Conservation (phyloP, 2,113 vertebrate genomes). For the Dasyurus viverrinus region DNA sequence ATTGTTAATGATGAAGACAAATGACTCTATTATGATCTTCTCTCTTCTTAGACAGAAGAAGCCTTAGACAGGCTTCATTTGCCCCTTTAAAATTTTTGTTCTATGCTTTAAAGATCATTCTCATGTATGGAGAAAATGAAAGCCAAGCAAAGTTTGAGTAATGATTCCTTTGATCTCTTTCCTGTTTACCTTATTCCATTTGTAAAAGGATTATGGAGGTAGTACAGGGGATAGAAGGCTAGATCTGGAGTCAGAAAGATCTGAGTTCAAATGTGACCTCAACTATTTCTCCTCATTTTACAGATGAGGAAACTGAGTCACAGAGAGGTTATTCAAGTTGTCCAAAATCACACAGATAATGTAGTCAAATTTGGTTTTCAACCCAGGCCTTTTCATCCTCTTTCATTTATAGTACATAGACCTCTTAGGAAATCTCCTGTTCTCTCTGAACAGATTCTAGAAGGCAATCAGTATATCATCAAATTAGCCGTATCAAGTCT, state of each 20-base stretch:
- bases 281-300: not conserved
- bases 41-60: too few relatives aligned
- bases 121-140: not conserved
- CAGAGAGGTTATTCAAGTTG: not conserved
- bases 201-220: not conserved
- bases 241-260: too few relatives aligned
- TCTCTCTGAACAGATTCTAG: not conserved
- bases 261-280: not conserved
- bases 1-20: not conserved
- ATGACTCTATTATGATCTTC: not conserved
- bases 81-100: not conserved
- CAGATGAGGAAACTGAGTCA: not conserved
- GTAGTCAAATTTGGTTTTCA: not conserved
- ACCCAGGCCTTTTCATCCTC: not conserved
- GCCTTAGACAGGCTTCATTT: not conserved
- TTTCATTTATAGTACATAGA: not conserved
- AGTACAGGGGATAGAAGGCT: not conserved
- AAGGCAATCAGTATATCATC: not conserved
- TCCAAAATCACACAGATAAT: not conserved
- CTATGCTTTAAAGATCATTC: not conserved
- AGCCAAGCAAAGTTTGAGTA: not conserved
- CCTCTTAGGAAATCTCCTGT: not conserved
- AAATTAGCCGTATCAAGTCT: not conserved
- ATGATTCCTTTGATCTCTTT: not conserved
- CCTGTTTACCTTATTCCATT: not conserved